These are phyloP conservation scores for Zaprionus kolodkinae DNA, from an alignment of 1,140 invertebrate species.

Conservation along the genomic window DNA sequence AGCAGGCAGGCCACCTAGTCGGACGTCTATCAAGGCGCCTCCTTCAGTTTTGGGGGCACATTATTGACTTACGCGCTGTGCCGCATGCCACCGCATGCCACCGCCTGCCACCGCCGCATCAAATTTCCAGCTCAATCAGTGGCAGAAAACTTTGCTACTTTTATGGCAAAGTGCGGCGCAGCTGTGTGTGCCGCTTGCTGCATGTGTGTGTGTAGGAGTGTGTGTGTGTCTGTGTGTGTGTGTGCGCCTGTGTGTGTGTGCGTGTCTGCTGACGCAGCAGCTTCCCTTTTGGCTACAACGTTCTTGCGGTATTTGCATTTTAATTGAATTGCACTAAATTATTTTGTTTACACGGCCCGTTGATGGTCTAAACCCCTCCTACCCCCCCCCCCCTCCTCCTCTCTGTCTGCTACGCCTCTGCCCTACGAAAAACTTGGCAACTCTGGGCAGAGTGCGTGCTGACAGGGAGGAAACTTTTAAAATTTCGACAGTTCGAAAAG, in stretches of 20 bases:
- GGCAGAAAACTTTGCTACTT: slow-evolving; percentile 41
- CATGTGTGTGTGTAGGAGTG: background rate
- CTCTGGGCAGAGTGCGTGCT: background rate
- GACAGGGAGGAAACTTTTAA: background rate
- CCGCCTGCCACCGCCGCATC: slow-evolving; percentile 36
- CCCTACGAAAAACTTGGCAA: background rate
- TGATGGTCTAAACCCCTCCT: background rate
- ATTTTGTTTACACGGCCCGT: slow-evolving; percentile 60
- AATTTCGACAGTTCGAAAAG: background rate
- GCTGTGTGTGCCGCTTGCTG: slow-evolving; percentile 6
- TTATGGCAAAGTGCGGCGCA: slow-evolving; percentile 45
- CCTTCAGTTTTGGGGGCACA: slow-evolving; percentile 34
- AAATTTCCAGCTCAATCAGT: slow-evolving; percentile 72
- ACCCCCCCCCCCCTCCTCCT: background rate
- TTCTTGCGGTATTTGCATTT: slow-evolving; percentile 71
- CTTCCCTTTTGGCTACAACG: slow-evolving; percentile 11
- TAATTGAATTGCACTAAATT: slow-evolving; percentile 78
- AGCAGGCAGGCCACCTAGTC: background rate
- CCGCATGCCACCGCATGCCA: slow-evolving; percentile 19
- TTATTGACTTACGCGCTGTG: slow-evolving; percentile 58
- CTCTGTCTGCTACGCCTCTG: background rate
- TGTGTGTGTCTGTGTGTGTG: background rate
- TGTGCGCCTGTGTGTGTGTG: background rate
- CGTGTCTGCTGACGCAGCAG: slow-evolving; percentile 6
- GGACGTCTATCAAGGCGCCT: slow-evolving; percentile 29